Conservation (phyloP, 2,888 invertebrate species). For the Callimorpha dominula region DNA sequence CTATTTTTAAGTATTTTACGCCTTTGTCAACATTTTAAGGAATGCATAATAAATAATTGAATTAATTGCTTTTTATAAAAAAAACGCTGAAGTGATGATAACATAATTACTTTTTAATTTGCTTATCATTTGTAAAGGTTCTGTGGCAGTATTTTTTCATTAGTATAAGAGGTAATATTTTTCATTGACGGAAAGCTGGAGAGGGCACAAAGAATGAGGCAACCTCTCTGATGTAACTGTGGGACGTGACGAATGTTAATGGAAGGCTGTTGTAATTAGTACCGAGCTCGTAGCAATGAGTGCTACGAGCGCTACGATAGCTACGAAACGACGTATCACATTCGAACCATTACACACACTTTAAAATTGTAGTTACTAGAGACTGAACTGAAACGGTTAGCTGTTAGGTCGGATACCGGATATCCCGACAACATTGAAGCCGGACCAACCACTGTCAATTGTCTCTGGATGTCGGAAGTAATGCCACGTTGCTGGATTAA, state of each 20-base stretch:
- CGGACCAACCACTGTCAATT: too few relatives aligned
- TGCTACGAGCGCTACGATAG: background rate
- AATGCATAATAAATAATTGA: too few relatives aligned
- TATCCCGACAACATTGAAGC: too few relatives aligned
- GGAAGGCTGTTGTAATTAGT: slow-evolving; percentile 14
- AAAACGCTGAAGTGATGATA: background rate
- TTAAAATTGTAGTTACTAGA: background rate
- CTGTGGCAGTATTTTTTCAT: background rate
- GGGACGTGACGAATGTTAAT: slow-evolving; percentile 9
- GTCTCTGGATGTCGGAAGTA: too few relatives aligned
- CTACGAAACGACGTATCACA: background rate
- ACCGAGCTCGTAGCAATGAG: slow-evolving; percentile 2
- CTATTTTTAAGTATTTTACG: too few relatives aligned
- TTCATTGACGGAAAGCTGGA: background rate
- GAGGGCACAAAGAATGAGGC: background rate
- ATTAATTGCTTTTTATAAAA: too few relatives aligned
- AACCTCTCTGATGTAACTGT: slow-evolving; percentile 6
- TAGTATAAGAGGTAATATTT: slow-evolving; percentile 8
- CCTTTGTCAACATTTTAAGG: too few relatives aligned
- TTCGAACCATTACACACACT: slow-evolving; percentile 1
- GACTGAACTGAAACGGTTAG: too few relatives aligned
- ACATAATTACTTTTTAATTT: background rate
- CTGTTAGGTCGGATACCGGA: too few relatives aligned
- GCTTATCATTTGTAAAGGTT: background rate
- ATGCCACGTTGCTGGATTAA: too few relatives aligned